Conservation (phyloP, 2,888 invertebrate genomes). For the Euclidia mi region DNA sequence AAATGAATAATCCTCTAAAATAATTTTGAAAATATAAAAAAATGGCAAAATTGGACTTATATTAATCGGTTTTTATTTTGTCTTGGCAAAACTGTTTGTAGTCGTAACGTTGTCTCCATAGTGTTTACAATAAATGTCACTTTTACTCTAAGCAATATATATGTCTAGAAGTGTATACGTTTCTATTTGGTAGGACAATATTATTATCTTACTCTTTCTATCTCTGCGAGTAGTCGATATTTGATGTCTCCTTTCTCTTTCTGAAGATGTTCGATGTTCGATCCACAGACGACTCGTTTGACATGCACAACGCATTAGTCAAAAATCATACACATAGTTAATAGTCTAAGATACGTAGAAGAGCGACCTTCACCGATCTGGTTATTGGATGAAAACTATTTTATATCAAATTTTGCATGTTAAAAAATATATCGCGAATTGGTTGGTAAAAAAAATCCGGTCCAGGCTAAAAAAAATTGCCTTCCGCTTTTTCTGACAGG, state of each 20-base stretch:
- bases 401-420: no score
- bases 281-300: slow-evolving; percentile 61
- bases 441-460: no score
- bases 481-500: no score
- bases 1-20: no score
- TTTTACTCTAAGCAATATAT: slow-evolving; percentile 48
- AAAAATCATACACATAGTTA: slow-evolving; percentile 24
- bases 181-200: slow-evolving; percentile 48
- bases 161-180: slow-evolving; percentile 46
- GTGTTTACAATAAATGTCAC: slow-evolving; percentile 45
- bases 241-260: slow-evolving; percentile 69
- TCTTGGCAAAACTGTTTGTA: slow-evolving; percentile 37
- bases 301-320: slow-evolving; percentile 64
- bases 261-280: slow-evolving; percentile 67
- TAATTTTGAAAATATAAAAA: no score
- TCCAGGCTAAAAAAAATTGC: no score
- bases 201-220: slow-evolving; percentile 57
- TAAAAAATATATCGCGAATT: no score
- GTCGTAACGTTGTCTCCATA: slow-evolving; percentile 29
- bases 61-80: neutral
- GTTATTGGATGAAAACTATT: no score
- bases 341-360: no score
- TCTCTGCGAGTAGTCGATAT: slow-evolving; percentile 65
- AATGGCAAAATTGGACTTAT: no score
- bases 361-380: no score